These are phyloP conservation scores for Chironomus striatipennis DNA, from an alignment of 1,140 invertebrate genomes.

Conservation along the genomic window DNA sequence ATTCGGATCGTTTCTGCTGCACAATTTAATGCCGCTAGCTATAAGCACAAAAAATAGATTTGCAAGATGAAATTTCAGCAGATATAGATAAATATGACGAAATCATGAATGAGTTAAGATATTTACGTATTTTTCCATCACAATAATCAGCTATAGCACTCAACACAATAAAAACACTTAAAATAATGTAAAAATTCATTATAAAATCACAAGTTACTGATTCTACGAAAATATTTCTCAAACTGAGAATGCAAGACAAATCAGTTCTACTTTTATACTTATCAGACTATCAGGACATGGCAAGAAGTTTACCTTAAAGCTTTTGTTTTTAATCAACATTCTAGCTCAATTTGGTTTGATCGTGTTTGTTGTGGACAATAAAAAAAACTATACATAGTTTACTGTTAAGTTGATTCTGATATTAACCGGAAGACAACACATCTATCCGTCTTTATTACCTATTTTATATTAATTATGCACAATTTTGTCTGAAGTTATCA, in stretches of 20 bases:
- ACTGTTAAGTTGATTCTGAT: neutral
- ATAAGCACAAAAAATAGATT: neutral
- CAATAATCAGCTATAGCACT: neutral
- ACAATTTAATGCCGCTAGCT: neutral
- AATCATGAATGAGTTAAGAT: neutral
- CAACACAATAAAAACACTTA: neutral
- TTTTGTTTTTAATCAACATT: too few species aligned
- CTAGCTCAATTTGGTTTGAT: too few species aligned
- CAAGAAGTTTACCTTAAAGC: neutral
- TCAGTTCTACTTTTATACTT: neutral
- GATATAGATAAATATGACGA: neutral
- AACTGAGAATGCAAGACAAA: neutral
- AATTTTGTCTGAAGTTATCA: neutral
- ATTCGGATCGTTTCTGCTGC: neutral
- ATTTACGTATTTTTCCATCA: neutral
- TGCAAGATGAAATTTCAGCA: neutral
- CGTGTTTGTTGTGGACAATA: neutral
- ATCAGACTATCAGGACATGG: neutral
- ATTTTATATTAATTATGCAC: neutral
- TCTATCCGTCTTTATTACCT: neutral
- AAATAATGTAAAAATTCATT: neutral
- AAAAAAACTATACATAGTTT: neutral
- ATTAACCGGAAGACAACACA: neutral
- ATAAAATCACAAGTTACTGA: neutral
- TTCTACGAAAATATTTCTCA: neutral